phyloP scores from a whole-genome alignment of 2,797 vertebrate genomes.

The Sebastes matsubarae region DNA sequence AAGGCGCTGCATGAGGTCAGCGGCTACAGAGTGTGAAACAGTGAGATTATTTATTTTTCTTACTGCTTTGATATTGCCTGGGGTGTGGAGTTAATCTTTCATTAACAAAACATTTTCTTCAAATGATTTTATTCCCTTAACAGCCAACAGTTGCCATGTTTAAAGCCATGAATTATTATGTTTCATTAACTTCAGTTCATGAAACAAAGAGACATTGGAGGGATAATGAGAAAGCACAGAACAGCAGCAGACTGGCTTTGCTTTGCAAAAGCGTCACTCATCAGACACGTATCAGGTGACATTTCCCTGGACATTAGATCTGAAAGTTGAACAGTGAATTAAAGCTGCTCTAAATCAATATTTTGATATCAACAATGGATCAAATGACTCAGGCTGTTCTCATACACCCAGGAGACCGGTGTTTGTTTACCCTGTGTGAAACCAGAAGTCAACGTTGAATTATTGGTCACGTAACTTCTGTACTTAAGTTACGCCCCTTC shows the following conservation, averaged over 20 bases:
- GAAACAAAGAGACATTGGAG: background rate
- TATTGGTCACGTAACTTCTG: too few relatives aligned
- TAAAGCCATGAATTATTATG: background rate
- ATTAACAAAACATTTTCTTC: background rate
- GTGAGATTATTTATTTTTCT: background rate
- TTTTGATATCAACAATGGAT: too few relatives aligned
- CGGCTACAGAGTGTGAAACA: background rate
- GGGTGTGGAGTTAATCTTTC: constrained; percentile 1
- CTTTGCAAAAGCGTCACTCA: background rate
- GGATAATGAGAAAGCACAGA: background rate
- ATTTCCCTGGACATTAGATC: background rate
- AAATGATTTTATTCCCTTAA: background rate
- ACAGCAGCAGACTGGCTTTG: background rate
- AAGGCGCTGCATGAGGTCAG: background rate
- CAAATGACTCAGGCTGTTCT: too few relatives aligned
- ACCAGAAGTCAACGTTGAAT: too few relatives aligned
- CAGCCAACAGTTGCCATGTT: background rate
- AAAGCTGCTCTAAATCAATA: background rate
- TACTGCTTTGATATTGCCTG: constrained; percentile 1
- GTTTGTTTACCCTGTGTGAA: too few relatives aligned
- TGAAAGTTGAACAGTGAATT: background rate
- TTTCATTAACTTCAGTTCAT: background rate
- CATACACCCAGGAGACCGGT: too few relatives aligned
- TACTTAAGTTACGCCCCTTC: too few relatives aligned
- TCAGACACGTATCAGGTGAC: background rate